Evolutionary conservation across 2,113 vertebrate genomes (phyloP), one percentile per base, ranked within the genome.

Genomic region (Ginglymostoma cirratum): DNA sequence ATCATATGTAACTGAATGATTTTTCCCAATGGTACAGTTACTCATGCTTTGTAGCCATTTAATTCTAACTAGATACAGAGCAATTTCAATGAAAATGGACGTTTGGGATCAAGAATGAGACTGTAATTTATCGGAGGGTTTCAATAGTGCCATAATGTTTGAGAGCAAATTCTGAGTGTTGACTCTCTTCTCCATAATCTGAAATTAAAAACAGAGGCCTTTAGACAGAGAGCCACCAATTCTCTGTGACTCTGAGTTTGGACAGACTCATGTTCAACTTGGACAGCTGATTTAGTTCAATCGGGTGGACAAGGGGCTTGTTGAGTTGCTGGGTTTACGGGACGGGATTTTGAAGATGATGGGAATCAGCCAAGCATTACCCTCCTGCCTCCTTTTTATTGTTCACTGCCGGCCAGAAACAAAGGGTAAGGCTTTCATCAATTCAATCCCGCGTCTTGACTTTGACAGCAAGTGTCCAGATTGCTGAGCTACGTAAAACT

Each of bases 21-120:
- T 38, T 66, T 66, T 93, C 89, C 89, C 55, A 38, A 21, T 38
- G 61, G 89, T 23, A 66, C n/a, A 38, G 34, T 93, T 93, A 66
- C 61, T 93, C 61, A 93, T 38, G 89, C 65, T 93, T 93, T 93
- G 66, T n/a, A 66, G 61, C 61, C 34, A 93, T 93, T 67, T 93
- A 93, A 38, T 93, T 66, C 89, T 93, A 93, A 93, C 61, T 34
- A 65, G 61, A 93, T 93, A 14, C 15, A 66, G 34, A 38, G 8
- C 34, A 66, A 66, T 93, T 93, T 93, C 89, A 93, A 93, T 21
- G 3, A 66, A 93, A 93, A 93, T 93, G 89, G 89, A 93, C 89
- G n/a, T 66, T 5, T 65, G 89, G 89, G 89, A 93, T 66, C 61
- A 38, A 5, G n/a, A 66, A 66, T 34, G 66, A 38, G 61, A 23